Conservation (phyloP, 2,888 invertebrate species). For the Caenorhabditis sp. region DNA sequence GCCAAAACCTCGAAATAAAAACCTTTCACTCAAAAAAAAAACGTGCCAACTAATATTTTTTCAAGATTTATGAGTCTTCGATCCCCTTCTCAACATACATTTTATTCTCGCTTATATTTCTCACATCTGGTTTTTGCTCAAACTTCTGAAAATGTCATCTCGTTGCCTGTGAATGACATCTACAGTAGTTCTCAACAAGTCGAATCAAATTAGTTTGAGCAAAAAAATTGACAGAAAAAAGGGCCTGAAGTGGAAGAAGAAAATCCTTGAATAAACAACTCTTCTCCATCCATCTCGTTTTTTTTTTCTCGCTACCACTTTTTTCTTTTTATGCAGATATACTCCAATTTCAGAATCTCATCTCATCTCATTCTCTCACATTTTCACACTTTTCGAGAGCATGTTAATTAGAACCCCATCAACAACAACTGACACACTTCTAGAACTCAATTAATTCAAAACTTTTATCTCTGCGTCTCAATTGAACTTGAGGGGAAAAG, state of each 20-base stretch:
- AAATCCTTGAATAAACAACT: constrained; percentile 12
- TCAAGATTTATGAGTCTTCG: not conserved
- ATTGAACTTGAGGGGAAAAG: too few species aligned
- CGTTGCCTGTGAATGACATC: too few species aligned
- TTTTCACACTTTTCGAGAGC: not conserved
- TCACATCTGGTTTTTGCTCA: not conserved
- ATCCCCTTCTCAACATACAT: not conserved
- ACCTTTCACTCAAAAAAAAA: not conserved
- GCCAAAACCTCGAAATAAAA: not conserved
- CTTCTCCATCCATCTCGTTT: constrained; percentile 6
- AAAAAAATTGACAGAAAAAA: not conserved
- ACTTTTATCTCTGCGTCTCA: too few species aligned
- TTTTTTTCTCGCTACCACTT: too few species aligned
- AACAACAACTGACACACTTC: not conserved
- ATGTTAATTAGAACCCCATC: not conserved
- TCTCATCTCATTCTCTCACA: not conserved
- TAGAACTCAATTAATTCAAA: not conserved
- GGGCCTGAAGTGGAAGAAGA: not conserved
- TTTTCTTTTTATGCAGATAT: too few species aligned
- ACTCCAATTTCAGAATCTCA: not conserved
- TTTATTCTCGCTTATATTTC: not conserved
- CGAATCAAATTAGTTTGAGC: not conserved
- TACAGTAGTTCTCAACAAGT: too few species aligned
- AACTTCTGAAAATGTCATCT: not conserved
- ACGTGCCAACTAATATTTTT: not conserved